Base-by-base conservation (phyloP, 2,888 invertebrate genomes). In the Dascillus cervinus region DNA sequence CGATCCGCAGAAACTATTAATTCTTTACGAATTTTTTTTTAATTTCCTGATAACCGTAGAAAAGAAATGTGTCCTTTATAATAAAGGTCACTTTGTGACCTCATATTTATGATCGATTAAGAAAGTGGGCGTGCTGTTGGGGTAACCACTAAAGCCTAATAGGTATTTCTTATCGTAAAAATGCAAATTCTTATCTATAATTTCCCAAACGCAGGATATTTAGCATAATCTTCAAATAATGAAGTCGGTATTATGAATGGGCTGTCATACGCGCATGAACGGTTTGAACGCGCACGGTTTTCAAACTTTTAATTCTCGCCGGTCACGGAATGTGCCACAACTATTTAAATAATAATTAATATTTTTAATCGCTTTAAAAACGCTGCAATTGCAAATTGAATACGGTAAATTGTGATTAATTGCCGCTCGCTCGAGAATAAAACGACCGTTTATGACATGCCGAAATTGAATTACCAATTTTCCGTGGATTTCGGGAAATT, bases 151-250 rank as follows among this genome's bases (percentile, higher is more conserved):
- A 45, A 52, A 52, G 52, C 50, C 50, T 55, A 56, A 55, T 56
- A 52, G 51, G 39, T 44, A 39, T 46, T 41, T 43, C 50, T 56
- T 58, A 58, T 58, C 58, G 37, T 37, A 41, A 46, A 55, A 53
- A 58, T 58, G 56, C 55, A 52, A 58, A 58, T 58, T 54, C 47
- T 46, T 52, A 56, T 56, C 53, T 42, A 49, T 49, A 53, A 52
- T 48, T 52, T 44, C 49, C 51, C 42, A 50, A 55, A 53, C 46
- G 45, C 34, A 33, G 37, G 45, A 49, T 53, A 53, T 53, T 57
- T 56, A 55, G 49, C 56, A 58, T 58, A 57, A 56, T 56, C 55
- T 55, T 53, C 55, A 48, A 54, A 57, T 58, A 58, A 58, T 52
- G 54, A 55, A 58, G 53, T 55, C 42, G 48, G 47, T 42, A 52